Percentiles rank a stretch among this genome's conserved stretches.
Conservation (phyloP, 2,797 vertebrate genomes). For the Merluccius polli region DNA sequence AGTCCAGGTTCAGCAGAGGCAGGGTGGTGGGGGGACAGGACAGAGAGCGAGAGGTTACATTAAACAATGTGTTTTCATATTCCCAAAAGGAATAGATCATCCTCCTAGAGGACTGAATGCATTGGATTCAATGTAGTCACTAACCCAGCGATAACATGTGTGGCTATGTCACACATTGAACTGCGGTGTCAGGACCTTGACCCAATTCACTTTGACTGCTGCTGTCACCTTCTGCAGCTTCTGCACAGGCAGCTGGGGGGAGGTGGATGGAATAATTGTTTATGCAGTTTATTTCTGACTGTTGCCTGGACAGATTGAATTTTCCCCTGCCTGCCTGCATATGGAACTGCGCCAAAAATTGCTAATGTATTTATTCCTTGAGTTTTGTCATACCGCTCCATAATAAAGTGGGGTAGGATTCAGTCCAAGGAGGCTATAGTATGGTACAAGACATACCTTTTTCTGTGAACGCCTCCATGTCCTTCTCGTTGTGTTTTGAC, state of each 20-base stretch:
- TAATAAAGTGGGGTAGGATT: neutral
- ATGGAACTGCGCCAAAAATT: neutral
- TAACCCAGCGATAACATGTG: conserved; percentile 19
- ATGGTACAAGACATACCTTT: conserved; percentile 25
- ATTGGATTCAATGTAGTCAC: conserved; percentile 40
- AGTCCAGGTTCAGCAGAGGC: conserved; percentile 31
- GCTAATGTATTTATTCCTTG: neutral
- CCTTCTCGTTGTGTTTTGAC: conserved; percentile 33
- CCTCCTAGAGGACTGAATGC: conserved; percentile 46
- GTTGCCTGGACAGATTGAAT: neutral
- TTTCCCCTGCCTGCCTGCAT: neutral
- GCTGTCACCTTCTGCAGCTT: neutral
- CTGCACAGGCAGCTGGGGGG: neutral
- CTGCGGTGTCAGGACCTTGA: conserved; percentile 22
- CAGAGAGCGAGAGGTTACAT: conserved; percentile 4
- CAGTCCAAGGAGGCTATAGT: conserved; percentile 10
- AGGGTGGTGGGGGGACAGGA: conserved; percentile 27
- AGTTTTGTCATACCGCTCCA: neutral
- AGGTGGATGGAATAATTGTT: neutral
- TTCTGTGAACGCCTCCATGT: conserved; percentile 12
- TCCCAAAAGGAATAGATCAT: conserved; percentile 29
- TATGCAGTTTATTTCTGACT: neutral
- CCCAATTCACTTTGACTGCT: conserved; percentile 11
- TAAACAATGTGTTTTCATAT: conserved; percentile 27
- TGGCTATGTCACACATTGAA: conserved; percentile 16